Evolutionary conservation across 2,888 invertebrate genomes (phyloP), one percentile per base, ranked within the genome.

Genomic region (Ptilodon capucinus): DNA sequence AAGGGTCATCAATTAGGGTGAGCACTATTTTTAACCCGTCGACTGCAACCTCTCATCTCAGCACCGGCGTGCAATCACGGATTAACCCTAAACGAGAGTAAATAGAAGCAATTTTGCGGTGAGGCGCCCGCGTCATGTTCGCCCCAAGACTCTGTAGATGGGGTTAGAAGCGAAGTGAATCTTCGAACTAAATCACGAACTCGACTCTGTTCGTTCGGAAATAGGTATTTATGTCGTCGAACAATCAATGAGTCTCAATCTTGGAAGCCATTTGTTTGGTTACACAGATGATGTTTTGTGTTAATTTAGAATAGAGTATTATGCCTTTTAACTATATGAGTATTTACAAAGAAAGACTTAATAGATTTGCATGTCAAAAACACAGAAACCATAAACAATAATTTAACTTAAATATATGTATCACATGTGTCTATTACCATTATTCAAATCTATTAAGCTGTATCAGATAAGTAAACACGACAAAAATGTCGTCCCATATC

Each of bases 1-100:
- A 69, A 66, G 51, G 78, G 72, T 79, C 73, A 78, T 76, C 81
- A 81, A 81, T 81, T 80, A 81, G 79, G 61, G 54, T 67, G 69
- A 75, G 74, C 68, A 71, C 71, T 66, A 76, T 80, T 81, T 81
- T 81, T 79, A 76, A 68, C 70, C 63, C 57, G 51, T 51, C 55
- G 63, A 49, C 65, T 62, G 69, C 65, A 68, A 64, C 59, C 71
- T 67, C 66, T 64, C 64, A 70, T 71, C 70, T 57, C 36, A 50
- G 58, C 49, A 59, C 63, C 64, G 60, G 53, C 63, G 56, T 48
- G 54, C 64, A 64, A 68, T 70, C 71, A 65, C 68, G 60, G 64
- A 66, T 70, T 74, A 74, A 67, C 67, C 65, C 62, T 64, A 69
- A 71, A 73, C 65, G 64, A 66, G 64, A 62, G 60, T 59, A 63